Evolutionary conservation across 2,113 vertebrate genomes (phyloP), one percentile per base, ranked within the genome.

Genomic region (Puffinus mauretanicus): DNA sequence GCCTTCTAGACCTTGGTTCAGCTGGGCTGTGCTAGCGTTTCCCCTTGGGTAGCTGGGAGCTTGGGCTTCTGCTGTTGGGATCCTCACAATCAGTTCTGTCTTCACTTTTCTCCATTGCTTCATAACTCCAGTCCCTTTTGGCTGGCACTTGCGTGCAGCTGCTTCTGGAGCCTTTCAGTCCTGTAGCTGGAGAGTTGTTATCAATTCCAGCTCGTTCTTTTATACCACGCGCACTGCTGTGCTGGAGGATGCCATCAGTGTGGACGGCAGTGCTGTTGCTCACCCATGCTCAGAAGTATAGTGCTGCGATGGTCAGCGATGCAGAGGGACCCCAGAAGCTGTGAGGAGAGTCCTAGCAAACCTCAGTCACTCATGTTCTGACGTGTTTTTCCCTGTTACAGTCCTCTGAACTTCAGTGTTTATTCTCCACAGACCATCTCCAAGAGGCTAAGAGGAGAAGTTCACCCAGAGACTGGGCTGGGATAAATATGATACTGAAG

Each of bases 151-250:
- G 66, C 1, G 0, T 75, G 82, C 92, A 95, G 90, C 88, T 96
- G 96, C 52, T 64, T 79, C 70, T 84, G 91, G 54, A 85, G 80
- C 78, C 89, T 86, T 90, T 94, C 54, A 80, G 69, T 88, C 80
- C 65, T 83, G 16, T 92, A 93, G 76, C 66, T 94, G 82, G 79
- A 90, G 85, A 52, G 73, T 18, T 85, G 65, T 78, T 89, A 84
- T 13, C 58, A 61, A 9, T 79, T 83, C 72, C 64, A 92, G 51
- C 88, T 88, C 0, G 0, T 76, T 88, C 67, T 88, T 89, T 90
- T 70, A 24, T 80, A 67, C 86, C 22, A 18, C 40, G 26, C 13
- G 2, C 13, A 9, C 79, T 78, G 55, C 70, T 81, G 73, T 79
- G 70, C 87, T 92, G 69, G 58, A 91, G 80, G 88, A 82, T 87